Evolutionary conservation across 2,888 invertebrate genomes (phyloP), one percentile per base, ranked within the genome.

Genomic region (Serripes groenlandicus): DNA sequence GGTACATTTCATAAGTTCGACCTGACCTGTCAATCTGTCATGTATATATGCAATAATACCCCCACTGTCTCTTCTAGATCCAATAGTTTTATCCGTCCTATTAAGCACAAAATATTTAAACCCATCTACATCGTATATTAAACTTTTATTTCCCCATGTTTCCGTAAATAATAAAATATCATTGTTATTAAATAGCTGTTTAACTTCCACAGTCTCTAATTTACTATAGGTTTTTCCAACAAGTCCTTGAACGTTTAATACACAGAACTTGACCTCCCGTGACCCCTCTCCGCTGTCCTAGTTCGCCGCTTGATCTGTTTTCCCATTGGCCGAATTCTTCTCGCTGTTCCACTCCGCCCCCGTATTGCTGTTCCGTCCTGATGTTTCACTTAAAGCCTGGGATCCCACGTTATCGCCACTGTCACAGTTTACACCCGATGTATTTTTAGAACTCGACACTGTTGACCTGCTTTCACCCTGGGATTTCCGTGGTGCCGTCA

Each of bases 101-200:
- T 62, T 15, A 11, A 62, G 21, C 7, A 5, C 28, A 62, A 11
- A 62, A 62, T 62, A 23, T 62, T 9, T 30, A 62, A 62, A 62
- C 3, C 32, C 28, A 7, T 62, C 23, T 30, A 62, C 62, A 15
- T 62, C 32, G 21, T 62, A 30, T 18, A 28, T 18, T 7, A 30
- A n/a, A 32, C 23, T 28, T 5, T 62, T 21, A 23, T 62, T 62
- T 28, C n/a, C n/a, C 64, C 64, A 64, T 3, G 64, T 34, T 64
- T 64, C 58, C 21, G 72, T 72, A 58, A 72, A 56, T 58, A 72
- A 21, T 26, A 72, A 58, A 23, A 72, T 58, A n/a, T 72, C 56
- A 23, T 72, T 30, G 4, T 11, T 56, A n/a, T 56, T 30, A 72
- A 72, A 72, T n/a, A 72, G 23, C 15, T 2, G 9, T 30, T 56